Conservation (phyloP, 2,888 invertebrate species). For the Drosophila helvetica region DNA sequence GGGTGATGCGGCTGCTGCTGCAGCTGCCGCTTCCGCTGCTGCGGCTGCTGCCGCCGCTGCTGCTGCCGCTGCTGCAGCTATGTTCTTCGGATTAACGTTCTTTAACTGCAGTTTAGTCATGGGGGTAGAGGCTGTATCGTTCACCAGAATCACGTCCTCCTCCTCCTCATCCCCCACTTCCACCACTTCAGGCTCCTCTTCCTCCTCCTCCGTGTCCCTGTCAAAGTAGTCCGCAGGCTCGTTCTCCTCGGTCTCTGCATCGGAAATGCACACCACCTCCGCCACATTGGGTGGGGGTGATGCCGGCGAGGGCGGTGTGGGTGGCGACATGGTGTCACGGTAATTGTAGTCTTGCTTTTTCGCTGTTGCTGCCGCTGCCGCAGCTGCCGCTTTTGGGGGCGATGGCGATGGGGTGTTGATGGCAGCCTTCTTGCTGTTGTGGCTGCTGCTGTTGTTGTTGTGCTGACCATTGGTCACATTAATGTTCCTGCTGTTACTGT, state of each 20-base stretch:
- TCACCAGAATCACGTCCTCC: slow-evolving; percentile 3
- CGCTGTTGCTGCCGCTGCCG: not conserved
- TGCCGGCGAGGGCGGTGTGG: slow-evolving; percentile 48
- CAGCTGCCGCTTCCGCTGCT: slow-evolving; percentile 28
- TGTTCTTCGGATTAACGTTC: slow-evolving; percentile 26
- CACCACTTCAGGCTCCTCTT: not conserved
- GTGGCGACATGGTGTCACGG: slow-evolving; percentile 61
- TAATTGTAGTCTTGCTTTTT: slow-evolving; percentile 52
- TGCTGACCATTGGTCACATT: slow-evolving; percentile 52
- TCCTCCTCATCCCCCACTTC: not conserved
- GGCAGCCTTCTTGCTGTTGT: slow-evolving; percentile 11
- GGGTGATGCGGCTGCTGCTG: slow-evolving; percentile 30
- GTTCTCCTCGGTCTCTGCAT: slow-evolving; percentile 59
- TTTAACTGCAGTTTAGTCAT: slow-evolving; percentile 12
- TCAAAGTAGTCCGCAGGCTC: slow-evolving; percentile 50
- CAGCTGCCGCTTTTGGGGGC: not conserved
- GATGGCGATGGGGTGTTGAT: slow-evolving; percentile 29
- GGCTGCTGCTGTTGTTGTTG: slow-evolving; percentile 12
- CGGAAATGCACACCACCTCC: slow-evolving; percentile 68
- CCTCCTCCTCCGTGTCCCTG: slow-evolving; percentile 78
- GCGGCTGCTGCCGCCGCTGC: slow-evolving; percentile 39
- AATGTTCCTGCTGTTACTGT: slow-evolving; percentile 57
- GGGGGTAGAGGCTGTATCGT: slow-evolving; percentile 38
- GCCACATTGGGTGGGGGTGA: slow-evolving; percentile 24
- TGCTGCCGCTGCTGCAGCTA: slow-evolving; percentile 42